Conservation (phyloP, 1,140 invertebrate species). For the Penaeus japonicus region DNA sequence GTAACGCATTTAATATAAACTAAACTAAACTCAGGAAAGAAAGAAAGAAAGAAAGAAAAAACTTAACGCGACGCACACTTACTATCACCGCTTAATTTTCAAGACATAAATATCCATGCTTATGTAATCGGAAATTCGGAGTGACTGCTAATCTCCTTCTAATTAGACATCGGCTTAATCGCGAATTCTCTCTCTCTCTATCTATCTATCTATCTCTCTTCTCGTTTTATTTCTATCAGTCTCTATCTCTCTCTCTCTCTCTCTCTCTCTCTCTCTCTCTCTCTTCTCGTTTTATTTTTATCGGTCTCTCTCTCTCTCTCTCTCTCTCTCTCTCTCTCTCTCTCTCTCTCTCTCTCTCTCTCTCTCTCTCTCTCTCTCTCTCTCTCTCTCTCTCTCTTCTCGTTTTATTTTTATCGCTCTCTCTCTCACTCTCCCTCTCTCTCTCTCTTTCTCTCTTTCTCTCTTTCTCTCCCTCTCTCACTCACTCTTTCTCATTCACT, state of each 20-base stretch:
- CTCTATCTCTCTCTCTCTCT: background rate
- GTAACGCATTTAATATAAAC: no score
- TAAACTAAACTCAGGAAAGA: no score
- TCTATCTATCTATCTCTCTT: background rate
- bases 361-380: background rate
- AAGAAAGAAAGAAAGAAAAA: no score
- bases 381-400: background rate
- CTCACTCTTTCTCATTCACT: no score
- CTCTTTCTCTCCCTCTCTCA: background rate
- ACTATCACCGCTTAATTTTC: no score
- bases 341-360: background rate
- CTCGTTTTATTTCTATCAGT: background rate
- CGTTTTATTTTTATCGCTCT: background rate
- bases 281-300: background rate
- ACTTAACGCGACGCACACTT: no score
- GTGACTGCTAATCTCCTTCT: no score
- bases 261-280: background rate
- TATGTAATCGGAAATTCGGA: no score
- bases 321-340: background rate
- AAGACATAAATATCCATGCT: no score
- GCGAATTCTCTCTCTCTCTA: no score
- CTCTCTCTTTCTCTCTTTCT: background rate
- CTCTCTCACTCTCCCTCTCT: slow-evolving; percentile 20
- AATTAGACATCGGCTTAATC: no score
- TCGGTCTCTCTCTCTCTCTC: background rate